Conservation (phyloP, 35 echinoderm and acorn worm genomes). For the Ophiothrix spiculata region DNA sequence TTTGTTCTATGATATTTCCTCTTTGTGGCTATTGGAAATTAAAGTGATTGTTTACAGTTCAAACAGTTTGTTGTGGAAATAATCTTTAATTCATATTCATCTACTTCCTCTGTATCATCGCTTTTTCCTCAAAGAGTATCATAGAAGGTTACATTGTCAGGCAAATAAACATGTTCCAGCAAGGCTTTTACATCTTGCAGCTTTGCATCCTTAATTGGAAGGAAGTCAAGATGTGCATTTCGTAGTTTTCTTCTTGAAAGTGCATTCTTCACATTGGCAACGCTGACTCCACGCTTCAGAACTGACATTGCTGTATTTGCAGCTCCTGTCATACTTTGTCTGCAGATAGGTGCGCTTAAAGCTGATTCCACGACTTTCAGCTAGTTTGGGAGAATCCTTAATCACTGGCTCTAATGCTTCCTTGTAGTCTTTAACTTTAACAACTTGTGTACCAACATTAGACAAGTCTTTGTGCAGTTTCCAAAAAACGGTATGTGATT, state of each 20-base stretch:
- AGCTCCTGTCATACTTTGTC: slow-evolving; percentile 9
- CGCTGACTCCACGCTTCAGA: background rate
- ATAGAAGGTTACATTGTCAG: background rate
- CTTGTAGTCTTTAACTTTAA: slow-evolving; percentile 29
- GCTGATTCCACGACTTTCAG: background rate
- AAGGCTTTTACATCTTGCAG: background rate
- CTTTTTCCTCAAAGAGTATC: background rate
- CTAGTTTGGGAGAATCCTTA: background rate
- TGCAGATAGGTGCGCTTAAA: slow-evolving; percentile 9
- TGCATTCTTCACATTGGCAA: background rate
- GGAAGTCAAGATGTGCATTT: background rate
- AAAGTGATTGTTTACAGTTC: no score
- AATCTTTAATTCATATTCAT: background rate
- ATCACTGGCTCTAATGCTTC: slow-evolving; percentile 2
- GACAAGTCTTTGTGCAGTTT: no score
- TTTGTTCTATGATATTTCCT: no score
- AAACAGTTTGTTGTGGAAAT: no score
- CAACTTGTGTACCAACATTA: slow-evolving; percentile 1
- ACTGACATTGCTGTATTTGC: background rate
- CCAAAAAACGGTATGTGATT: no score
- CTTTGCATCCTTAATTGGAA: background rate
- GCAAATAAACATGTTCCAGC: background rate
- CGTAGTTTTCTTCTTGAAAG: background rate
- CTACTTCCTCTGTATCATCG: background rate
- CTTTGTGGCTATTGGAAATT: no score